phyloP scores from a whole-genome alignment of 1,140 invertebrate genomes.

The Anastatus disparis region DNA sequence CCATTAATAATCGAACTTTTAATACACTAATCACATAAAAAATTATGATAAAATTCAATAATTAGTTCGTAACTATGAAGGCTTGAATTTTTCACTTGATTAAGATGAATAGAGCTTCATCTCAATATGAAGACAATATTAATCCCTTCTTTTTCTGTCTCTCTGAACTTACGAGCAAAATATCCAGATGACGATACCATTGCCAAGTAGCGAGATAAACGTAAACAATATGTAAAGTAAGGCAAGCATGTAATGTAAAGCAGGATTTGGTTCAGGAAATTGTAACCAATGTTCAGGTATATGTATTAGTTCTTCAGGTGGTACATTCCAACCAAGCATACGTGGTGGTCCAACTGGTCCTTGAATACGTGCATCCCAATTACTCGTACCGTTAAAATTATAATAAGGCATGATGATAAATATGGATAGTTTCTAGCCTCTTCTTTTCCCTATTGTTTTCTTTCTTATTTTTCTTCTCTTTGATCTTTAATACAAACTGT shows the following conservation, averaged over 20 bases:
- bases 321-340: constrained; percentile 81
- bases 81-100: too few species aligned
- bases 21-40: too few species aligned
- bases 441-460: not conserved
- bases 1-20: too few species aligned
- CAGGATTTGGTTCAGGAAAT: constrained; percentile 82
- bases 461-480: too few species aligned
- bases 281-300: constrained; percentile 86
- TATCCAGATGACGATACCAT: constrained; percentile 90
- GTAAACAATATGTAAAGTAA: constrained; percentile 84
- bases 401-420: constrained; percentile 27
- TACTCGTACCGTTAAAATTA: constrained; percentile 19
- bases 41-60: too few species aligned
- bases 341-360: constrained; percentile 63
- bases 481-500: too few species aligned
- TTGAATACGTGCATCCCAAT: constrained; percentile 59
- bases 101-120: too few species aligned
- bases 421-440: constrained; percentile 51
- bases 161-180: constrained; percentile 83
- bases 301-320: constrained; percentile 77
- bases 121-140: too few species aligned
- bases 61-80: too few species aligned
- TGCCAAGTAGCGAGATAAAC: constrained; percentile 81
- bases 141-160: too few species aligned
- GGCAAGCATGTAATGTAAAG: constrained; percentile 84